Conservation (phyloP, 2,888 invertebrate species). For the Siphlonurus alternatus region DNA sequence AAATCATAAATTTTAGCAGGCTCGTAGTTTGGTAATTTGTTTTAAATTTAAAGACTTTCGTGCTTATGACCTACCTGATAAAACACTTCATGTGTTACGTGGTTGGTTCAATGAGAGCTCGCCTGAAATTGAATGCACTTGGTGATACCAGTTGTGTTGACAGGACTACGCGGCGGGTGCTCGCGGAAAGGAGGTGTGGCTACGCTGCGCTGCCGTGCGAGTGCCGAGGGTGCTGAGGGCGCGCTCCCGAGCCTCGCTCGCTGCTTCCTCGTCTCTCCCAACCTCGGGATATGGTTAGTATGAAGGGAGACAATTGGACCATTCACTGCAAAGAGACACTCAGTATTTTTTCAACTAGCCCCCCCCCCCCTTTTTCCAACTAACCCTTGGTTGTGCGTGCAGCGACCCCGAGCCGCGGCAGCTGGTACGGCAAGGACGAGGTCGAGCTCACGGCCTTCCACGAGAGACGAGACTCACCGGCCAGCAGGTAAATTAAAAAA, state of each 20-base stretch:
- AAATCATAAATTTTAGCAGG: too few relatives aligned
- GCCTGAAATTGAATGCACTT: not conserved
- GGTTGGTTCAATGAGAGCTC: not conserved
- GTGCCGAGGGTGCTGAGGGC: not conserved
- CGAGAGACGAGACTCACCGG: not conserved
- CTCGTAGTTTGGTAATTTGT: too few relatives aligned
- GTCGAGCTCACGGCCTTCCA: not conserved
- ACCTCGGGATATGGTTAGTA: not conserved
- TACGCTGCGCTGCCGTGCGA: not conserved
- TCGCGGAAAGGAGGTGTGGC: not conserved
- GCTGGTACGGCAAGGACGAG: conserved; percentile 1
- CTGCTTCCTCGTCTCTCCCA: not conserved
- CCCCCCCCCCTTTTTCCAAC: not conserved
- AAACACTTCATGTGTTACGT: too few relatives aligned
- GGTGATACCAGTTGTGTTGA: not conserved
- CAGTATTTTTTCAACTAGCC: too few relatives aligned
- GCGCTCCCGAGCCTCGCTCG: not conserved
- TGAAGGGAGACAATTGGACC: too few relatives aligned
- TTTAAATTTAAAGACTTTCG: too few relatives aligned
- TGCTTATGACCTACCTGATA: too few relatives aligned
- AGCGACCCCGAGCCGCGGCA: not conserved
- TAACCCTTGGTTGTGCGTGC: not conserved
- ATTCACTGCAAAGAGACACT: too few relatives aligned
- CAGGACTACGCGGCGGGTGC: not conserved
- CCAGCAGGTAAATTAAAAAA: too few relatives aligned